These are phyloP conservation scores for Musca vetustissima DNA, from an alignment of 1,140 invertebrate genomes.

Conservation along the genomic window DNA sequence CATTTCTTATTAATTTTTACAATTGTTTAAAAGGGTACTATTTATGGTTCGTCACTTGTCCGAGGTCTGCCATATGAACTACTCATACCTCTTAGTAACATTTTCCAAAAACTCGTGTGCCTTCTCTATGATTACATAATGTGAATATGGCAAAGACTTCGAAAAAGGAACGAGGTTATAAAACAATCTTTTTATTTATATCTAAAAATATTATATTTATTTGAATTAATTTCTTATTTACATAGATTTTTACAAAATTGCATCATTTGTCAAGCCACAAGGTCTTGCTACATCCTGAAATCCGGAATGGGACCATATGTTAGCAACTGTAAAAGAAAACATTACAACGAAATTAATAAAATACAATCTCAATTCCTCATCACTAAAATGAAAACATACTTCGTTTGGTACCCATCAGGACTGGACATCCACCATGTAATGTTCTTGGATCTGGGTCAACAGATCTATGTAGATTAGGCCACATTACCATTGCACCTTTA, in stretches of 20 bases:
- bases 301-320: slow-evolving; percentile 42
- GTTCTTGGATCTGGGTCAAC: slow-evolving; percentile 88
- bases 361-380: neutral
- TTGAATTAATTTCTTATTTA: neutral
- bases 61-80: no score
- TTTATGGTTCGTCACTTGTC: no score
- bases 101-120: no score
- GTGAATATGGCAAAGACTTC: no score
- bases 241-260: slow-evolving; percentile 22
- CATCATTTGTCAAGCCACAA: slow-evolving; percentile 36
- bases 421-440: slow-evolving; percentile 94
- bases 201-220: no score
- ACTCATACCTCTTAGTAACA: no score
- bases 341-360: neutral
- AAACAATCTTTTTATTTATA: no score
- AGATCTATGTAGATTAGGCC: slow-evolving; percentile 88
- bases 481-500: slow-evolving; percentile 89
- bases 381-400: slow-evolving; percentile 52
- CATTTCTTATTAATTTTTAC: no score
- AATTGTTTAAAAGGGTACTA: no score
- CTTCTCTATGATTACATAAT: no score
- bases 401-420: slow-evolving; percentile 94
- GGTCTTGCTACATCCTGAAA: slow-evolving; percentile 43
- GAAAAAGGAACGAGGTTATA: no score
- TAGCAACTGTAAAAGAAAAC: slow-evolving; percentile 35